Base-by-base conservation (phyloP, 2,797 vertebrate genomes). In the Paramormyrops hopkinsi region DNA sequence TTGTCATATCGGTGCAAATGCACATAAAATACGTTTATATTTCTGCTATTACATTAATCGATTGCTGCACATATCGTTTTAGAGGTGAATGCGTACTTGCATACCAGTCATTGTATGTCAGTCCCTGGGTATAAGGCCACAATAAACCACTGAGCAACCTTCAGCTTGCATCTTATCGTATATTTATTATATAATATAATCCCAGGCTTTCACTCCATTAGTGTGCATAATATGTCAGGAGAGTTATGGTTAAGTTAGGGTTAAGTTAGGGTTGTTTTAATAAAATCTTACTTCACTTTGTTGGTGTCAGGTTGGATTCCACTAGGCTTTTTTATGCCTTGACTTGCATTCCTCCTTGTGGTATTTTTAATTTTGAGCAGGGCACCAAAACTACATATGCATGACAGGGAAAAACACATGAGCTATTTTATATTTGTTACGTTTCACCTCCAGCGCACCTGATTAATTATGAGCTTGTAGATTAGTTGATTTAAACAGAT, bases 401-500 rank as follows among this genome's bases (percentile, higher is more conserved):
- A 79, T 79, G 73, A 79, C 73, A 44, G 73, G 37, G 37, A 9
- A 44, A n/a, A 79, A 79, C 33, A 79, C 73, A 79, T n/a, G 5
- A 79, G 73, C 37, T 79, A 79, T 79, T 79, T 79, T 79, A 79
- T 79, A 79, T 79, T 79, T 79, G 73, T 44, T 79, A 44, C 17
- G 73, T 79, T 79, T 79, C 73, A 79, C 73, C 73, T 79, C 73
- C 73, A 79, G 73, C 73, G 37, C 73, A 79, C 73, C 73, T 44
- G 73, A 79, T 79, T 79, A 79, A 79, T 79, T 79, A 79, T 79
- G 73, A 79, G 73, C 73, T 79, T 79, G 37, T 41, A 79, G 73
- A 79, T 79, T 17, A 79, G 73, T 79, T 79, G 73, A 79, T 79
- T 79, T 79, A 79, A 79, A 79, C 73, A 79, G 73, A 79, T 79